Base-by-base conservation (phyloP, 2,888 invertebrate genomes). In the Cantharis lateralis region DNA sequence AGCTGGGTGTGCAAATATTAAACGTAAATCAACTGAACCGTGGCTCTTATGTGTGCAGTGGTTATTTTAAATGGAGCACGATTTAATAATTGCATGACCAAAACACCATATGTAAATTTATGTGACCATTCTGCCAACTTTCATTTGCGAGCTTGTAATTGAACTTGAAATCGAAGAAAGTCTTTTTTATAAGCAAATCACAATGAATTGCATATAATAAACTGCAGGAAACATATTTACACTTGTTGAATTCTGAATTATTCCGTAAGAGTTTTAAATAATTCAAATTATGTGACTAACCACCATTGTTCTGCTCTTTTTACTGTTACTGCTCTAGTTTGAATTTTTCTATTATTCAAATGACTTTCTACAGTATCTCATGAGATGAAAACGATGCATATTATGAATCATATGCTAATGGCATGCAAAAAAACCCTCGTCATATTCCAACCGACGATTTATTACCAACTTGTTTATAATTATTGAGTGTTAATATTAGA, bases 231-330 rank as follows among this genome's bases (percentile, higher is more conserved):
- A 48, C 9, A 48, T n/a, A 48, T 48, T 48, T 48, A 48, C 48
- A 48, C 48, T 48, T 48, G 48, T n/a, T 48, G 48, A 48, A n/a
- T 48, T 48, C 48, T 7, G 48, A 48, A n/a, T 48, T 48, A 48
- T 48, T 48, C 48, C 48, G n/a, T n/a, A 48, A 48, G 32, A 32
- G 48, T 48, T 48, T 48, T 48, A 48, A 48, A 48, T 48, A n/a
- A 48, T 48, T 48, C 48, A 48, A 48, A 48, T 48, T 48, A 48
- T 48, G 48, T 48, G 48, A 48, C 48, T 48, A 48, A 48, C 48
- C n/a, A 48, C 48, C 48, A 48, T 66, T 66, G 64, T 66, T 66
- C 64, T 66, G 64, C 64, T 66, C 64, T 66, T 66, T 66, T 66
- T 66, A 66, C 64, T 66, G 64, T 66, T 66, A 66, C 64, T 66